Evolutionary conservation across 2,888 invertebrate genomes (phyloP).

Genomic region (Tenthredo distinguenda): DNA sequence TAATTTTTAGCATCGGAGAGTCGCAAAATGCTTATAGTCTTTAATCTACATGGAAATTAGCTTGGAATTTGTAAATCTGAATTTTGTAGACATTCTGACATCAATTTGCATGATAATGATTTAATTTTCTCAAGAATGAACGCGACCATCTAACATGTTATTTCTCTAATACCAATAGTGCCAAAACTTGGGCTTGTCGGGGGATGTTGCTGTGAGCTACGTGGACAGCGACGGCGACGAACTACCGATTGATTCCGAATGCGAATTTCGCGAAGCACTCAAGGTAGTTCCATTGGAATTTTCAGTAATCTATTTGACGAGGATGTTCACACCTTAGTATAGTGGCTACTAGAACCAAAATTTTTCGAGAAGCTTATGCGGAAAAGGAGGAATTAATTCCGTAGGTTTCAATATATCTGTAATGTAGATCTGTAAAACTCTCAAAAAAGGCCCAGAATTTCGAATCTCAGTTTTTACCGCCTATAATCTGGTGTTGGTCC

Average conservation of each 20-base stretch:
- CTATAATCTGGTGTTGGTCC: no score
- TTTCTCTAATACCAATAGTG: slow-evolving; percentile 5
- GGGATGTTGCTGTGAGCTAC: slow-evolving; percentile 77
- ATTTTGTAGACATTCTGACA: background rate
- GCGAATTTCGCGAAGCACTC: slow-evolving; percentile 77
- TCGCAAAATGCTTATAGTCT: background rate
- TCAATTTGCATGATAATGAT: background rate
- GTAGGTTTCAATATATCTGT: background rate
- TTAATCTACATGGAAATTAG: no score
- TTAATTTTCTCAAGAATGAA: background rate
- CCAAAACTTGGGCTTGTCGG: slow-evolving; percentile 58
- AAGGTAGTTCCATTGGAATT: slow-evolving; percentile 60
- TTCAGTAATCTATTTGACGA: background rate
- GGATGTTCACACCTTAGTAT: background rate
- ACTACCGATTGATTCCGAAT: slow-evolving; percentile 77
- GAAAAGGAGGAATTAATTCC: background rate
- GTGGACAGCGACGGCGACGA: slow-evolving; percentile 76
- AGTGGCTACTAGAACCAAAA: background rate
- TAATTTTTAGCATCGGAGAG: background rate
- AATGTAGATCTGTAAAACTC: background rate
- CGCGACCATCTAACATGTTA: background rate
- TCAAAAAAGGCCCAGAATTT: background rate
- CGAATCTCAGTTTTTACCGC: background rate
- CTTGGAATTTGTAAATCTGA: background rate
- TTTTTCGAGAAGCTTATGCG: slow-evolving; percentile 43